phyloP scores from a whole-genome alignment of 2,113 vertebrate species.

The Burhinus oedicnemus region DNA sequence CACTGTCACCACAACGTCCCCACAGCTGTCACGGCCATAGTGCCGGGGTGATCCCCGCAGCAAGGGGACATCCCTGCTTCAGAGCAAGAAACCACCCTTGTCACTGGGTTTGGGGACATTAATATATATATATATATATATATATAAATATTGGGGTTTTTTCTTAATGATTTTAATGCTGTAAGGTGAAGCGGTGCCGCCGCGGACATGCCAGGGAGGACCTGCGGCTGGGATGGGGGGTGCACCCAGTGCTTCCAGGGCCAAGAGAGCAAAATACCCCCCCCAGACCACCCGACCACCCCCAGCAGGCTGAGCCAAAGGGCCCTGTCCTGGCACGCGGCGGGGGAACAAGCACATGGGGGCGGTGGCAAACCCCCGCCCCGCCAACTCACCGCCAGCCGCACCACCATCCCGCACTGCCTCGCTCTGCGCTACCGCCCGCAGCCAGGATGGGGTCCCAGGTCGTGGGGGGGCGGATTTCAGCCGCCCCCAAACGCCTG shows the following conservation, averaged over 20 bases:
- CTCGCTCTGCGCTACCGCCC: neutral
- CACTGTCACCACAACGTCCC: neutral
- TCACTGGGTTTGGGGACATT: constrained; percentile 1
- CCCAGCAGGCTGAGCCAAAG: too few relatives aligned
- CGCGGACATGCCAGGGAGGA: neutral
- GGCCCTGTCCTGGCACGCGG: neutral
- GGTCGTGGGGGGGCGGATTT: neutral
- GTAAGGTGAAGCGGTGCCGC: neutral
- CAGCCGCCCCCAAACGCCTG: rapidly evolving
- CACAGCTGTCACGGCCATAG: neutral
- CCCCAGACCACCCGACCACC: neutral
- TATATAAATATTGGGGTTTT: neutral
- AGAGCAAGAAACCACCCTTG: neutral
- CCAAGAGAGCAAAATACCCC: neutral
- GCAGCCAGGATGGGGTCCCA: neutral
- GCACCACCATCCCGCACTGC: neutral
- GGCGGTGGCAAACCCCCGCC: neutral
- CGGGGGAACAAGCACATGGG: neutral
- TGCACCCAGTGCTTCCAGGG: neutral
- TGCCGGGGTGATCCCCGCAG: rapidly evolving
- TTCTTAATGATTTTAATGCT: constrained; percentile 22
- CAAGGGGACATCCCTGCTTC: neutral
- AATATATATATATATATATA: neutral
- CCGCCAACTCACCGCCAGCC: neutral
- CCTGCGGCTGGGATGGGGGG: neutral